Conservation (phyloP, 2,888 invertebrate genomes). For the Brenthis daphne region DNA sequence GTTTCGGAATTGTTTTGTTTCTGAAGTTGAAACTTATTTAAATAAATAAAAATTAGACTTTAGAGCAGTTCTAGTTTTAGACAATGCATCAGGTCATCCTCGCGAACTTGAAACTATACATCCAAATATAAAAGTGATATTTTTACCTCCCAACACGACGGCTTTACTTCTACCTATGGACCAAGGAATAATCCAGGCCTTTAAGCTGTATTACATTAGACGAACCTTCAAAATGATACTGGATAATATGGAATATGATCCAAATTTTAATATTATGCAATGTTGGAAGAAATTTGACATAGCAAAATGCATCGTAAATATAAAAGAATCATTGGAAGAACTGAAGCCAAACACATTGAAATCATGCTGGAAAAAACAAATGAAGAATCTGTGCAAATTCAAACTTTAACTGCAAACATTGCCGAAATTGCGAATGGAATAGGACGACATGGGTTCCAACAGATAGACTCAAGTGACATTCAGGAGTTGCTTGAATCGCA, state of each 20-base stretch:
- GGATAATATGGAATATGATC: slow-evolving; percentile 44
- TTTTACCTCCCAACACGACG: slow-evolving; percentile 42
- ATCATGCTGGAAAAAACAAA: slow-evolving; percentile 40
- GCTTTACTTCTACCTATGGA: slow-evolving; percentile 46
- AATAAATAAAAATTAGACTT: slow-evolving; percentile 39
- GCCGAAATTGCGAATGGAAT: slow-evolving; percentile 45
- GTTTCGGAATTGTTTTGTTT: slow-evolving; percentile 44
- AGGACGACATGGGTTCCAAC: slow-evolving; percentile 45
- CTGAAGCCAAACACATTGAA: slow-evolving; percentile 39
- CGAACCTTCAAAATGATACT: slow-evolving; percentile 40
- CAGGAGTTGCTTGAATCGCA: slow-evolving; percentile 43
- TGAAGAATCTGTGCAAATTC: slow-evolving; percentile 41
- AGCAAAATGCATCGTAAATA: too few species aligned
- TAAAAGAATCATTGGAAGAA: slow-evolving; percentile 39
- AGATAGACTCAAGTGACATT: slow-evolving; percentile 44
- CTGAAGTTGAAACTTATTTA: slow-evolving; percentile 43
- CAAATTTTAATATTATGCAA: slow-evolving; percentile 44
- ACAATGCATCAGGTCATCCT: slow-evolving; percentile 43
- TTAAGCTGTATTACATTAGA: slow-evolving; percentile 43
- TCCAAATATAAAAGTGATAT: slow-evolving; percentile 37
- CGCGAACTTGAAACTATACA: slow-evolving; percentile 41
- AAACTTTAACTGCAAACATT: slow-evolving; percentile 43
- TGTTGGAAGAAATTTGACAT: too few species aligned
- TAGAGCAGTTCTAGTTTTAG: slow-evolving; percentile 41
- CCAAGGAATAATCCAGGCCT: slow-evolving; percentile 44